Evolutionary conservation across 2,797 vertebrate genomes (phyloP), one percentile per base, ranked within the genome.

Genomic region (Cirrhinus molitorella): DNA sequence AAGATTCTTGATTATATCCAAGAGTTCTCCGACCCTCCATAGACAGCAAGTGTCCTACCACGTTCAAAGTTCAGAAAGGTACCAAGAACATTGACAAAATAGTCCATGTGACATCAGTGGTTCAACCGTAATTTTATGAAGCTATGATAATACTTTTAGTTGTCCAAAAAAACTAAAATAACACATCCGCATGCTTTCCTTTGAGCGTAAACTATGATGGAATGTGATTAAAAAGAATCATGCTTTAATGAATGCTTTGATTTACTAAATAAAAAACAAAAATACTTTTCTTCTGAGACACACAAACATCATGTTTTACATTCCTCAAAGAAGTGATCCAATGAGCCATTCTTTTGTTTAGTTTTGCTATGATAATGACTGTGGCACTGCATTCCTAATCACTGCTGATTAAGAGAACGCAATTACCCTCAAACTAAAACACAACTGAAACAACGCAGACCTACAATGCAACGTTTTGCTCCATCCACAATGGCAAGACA

Each of bases 321-420:
- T 75, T 74, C 49, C 19, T 28, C 3, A 61, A 40, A 49, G 67
- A 51, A 70, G 49, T 61, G 21, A 14, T 77, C 21, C 23, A 83
- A 71, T 92, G 93, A 85, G 94, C 89, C 83, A 89, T 89, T 90
- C 93, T 31, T 49, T 82, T 91, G 90, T 94, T 93, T 93, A 92
- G 90, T 92, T 92, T 94, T 89, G 75, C 88, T 23, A 43, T 87
- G 86, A 86, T 66, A 78, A 85, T 85, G 80, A 73, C 75, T 51
- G 53, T 57, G 40, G 77, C 76, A 49, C 83, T 84, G 75, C 68
- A 71, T 83, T 59, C 53, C 68, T 82, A 86, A 87, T 87, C 80
- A 85, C 43, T 43, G 75, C 87, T 89, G 85, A 88, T 88, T 77
- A 86, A 85, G 77, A 84, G 80, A 83, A 73, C 19, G 28, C 55